phyloP scores from a whole-genome alignment of 2,888 invertebrate species.

The Diadromus collaris region DNA sequence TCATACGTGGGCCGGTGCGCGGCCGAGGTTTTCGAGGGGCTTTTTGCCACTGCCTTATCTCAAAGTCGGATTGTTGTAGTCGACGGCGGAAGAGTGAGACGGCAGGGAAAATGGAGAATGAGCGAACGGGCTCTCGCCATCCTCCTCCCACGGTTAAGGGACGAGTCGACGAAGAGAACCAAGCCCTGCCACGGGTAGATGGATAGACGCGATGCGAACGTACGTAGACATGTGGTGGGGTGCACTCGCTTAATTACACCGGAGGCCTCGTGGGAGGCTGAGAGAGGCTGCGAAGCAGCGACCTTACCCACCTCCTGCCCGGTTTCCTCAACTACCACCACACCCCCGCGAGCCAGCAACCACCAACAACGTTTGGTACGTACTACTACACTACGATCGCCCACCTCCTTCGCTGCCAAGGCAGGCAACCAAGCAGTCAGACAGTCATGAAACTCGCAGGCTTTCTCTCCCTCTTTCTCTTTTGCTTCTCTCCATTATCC shows the following conservation, averaged over 20 bases:
- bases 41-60: constrained; percentile 73
- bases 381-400: constrained; percentile 50
- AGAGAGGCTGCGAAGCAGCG: constrained; percentile 75
- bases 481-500: constrained; percentile 28
- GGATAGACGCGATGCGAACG: constrained; percentile 77
- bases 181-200: constrained; percentile 74
- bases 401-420: constrained; percentile 38
- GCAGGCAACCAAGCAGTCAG: constrained; percentile 40
- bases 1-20: constrained; percentile 53
- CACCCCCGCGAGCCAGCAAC: constrained; percentile 50
- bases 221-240: constrained; percentile 79
- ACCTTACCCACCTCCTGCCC: constrained; percentile 72
- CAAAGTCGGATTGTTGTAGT: constrained; percentile 50
- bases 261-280: constrained; percentile 77
- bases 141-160: constrained; percentile 61
- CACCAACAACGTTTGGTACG: constrained; percentile 55
- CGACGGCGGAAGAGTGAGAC: constrained; percentile 38
- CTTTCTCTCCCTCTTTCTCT: constrained; percentile 51
- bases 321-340: constrained; percentile 59
- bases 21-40: constrained; percentile 66
- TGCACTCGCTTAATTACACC: constrained; percentile 80
- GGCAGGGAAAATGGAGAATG: constrained; percentile 42
- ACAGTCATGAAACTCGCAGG: constrained; percentile 33
- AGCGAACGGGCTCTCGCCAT: constrained; percentile 32
- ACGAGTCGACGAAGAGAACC: constrained; percentile 66